Conservation (phyloP, 2,113 vertebrate species). For the Myotis lucifugus region DNA sequence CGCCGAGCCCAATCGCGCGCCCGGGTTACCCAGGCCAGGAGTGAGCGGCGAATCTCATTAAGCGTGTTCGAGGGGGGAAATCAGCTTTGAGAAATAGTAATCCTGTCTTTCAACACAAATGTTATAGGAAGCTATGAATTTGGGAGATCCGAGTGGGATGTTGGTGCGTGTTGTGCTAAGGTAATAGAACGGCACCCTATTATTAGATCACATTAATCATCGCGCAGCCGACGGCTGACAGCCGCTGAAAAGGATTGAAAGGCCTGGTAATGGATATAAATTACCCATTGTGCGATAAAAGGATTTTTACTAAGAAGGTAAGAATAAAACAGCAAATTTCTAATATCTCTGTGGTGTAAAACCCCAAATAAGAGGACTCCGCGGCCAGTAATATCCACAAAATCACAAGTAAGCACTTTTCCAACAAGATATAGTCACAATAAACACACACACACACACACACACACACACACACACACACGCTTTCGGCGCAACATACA, state of each 20-base stretch:
- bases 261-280: conserved; percentile 99
- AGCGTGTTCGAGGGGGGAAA: conserved; percentile 87
- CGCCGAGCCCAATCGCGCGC: conserved; percentile 79
- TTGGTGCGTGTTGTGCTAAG: conserved; percentile 99
- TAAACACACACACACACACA: conserved; percentile 77
- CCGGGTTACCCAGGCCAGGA: conserved; percentile 83
- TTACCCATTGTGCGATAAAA: conserved; percentile 99
- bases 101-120: conserved; percentile 98
- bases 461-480: conserved; percentile 78
- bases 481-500: conserved; percentile 78
- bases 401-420: conserved; percentile 89
- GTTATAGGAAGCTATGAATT: conserved; percentile 99
- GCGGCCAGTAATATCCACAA: conserved; percentile 87
- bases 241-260: conserved; percentile 99
- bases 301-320: conserved; percentile 99
- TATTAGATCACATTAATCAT: conserved; percentile 99
- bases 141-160: conserved; percentile 99
- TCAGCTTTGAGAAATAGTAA: conserved; percentile 95
- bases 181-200: conserved; percentile 99
- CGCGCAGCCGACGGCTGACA: conserved; percentile 99
- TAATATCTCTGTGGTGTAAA: conserved; percentile 92
- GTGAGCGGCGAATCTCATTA: conserved; percentile 90
- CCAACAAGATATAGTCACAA: conserved; percentile 87
- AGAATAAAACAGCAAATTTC: conserved; percentile 99
- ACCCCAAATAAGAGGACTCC: conserved; percentile 95